phyloP scores from a whole-genome alignment of 2,113 vertebrate species.

The Natator depressus region DNA sequence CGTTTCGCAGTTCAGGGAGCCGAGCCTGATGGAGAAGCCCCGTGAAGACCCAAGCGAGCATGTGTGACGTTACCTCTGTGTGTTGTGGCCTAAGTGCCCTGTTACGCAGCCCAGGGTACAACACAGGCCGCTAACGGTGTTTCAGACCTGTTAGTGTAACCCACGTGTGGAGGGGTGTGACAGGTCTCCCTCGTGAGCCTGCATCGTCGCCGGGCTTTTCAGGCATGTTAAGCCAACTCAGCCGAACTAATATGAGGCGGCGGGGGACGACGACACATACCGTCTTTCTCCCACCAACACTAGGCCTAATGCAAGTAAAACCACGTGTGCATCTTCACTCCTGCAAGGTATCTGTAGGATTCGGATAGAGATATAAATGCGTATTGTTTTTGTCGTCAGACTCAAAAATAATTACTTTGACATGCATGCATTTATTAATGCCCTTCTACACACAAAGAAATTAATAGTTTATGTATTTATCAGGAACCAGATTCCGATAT shows the following conservation, averaged over 20 bases:
- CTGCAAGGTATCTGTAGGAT: neutral
- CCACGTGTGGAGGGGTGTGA: neutral
- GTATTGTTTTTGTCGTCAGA: neutral
- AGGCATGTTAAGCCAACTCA: neutral
- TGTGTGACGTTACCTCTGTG: no score
- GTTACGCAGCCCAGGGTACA: neutral
- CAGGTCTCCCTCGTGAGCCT: neutral
- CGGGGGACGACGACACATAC: no score
- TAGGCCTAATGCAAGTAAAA: neutral
- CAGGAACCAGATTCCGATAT: neutral
- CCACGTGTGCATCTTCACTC: neutral
- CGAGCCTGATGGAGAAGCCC: neutral
- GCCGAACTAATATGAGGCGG: neutral
- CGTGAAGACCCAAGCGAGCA: neutral
- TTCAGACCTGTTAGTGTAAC: neutral
- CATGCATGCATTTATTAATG: neutral
- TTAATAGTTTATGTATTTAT: neutral
- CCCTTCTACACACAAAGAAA: neutral
- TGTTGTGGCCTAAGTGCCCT: neutral
- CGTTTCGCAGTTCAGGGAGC: neutral
- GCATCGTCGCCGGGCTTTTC: neutral
- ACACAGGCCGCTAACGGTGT: neutral
- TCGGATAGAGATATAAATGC: no score
- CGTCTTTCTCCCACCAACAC: neutral
- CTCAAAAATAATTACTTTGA: neutral